A percentile compares a stretch with the other conserved stretches of the same genome.
Evolutionary conservation across 1,140 invertebrate species (phyloP).

Genomic region (Drosophila bocki): DNA sequence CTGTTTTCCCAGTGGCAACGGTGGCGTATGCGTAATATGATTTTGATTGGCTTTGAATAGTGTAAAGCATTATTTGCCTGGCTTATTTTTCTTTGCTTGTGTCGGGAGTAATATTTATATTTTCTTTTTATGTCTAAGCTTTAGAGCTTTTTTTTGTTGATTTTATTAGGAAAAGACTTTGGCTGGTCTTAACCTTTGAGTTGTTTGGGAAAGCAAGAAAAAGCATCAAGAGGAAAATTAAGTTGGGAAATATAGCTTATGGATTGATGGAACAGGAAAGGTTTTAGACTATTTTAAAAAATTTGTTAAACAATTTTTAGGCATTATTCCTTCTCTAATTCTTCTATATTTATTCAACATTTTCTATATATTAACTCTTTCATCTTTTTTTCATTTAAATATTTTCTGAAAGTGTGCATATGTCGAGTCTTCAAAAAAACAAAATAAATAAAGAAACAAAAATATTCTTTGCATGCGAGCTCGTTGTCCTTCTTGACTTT

Average conservation of each 20-base stretch:
- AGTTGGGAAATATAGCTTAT: background rate
- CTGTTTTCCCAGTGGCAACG: slow-evolving; percentile 20
- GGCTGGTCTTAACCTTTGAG: background rate
- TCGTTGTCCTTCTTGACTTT: background rate
- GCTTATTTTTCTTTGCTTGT: background rate
- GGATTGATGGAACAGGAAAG: slow-evolving; percentile 5
- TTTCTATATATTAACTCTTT: background rate
- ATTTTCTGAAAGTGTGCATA: slow-evolving; percentile 1
- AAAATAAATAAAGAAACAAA: background rate
- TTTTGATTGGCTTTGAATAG: slow-evolving; percentile 76
- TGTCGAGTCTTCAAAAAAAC: background rate
- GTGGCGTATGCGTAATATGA: slow-evolving; percentile 77
- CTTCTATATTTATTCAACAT: background rate
- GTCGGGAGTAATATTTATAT: slow-evolving; percentile 11
- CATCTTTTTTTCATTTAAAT: background rate
- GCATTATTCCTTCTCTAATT: background rate
- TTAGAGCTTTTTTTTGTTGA: background rate
- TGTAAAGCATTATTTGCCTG: slow-evolving; percentile 47
- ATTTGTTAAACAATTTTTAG: no score
- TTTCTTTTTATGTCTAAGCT: slow-evolving; percentile 3
- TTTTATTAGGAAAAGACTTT: background rate
- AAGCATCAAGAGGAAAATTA: background rate
- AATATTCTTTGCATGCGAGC: background rate
- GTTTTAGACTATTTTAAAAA: background rate
- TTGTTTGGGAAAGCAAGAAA: background rate